phyloP scores from a whole-genome alignment of 2,797 vertebrate genomes.

The Lateolabrax maculatus region DNA sequence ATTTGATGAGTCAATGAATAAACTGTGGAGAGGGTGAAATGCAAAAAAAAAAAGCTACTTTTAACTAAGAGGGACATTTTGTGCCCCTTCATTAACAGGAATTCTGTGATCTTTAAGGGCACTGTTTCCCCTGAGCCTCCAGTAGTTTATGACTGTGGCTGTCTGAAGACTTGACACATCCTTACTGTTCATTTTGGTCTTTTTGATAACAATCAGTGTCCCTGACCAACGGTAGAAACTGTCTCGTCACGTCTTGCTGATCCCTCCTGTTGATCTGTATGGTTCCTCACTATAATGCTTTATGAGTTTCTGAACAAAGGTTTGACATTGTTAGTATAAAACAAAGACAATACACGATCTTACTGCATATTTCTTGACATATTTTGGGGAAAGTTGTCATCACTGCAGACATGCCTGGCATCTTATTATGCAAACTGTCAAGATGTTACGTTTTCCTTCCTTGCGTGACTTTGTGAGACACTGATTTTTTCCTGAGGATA shows the following conservation, averaged over 20 bases:
- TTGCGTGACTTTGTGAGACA: constrained; percentile 21
- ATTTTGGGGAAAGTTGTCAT: constrained; percentile 37
- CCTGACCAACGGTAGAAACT: neutral
- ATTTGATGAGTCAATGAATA: constrained; percentile 10
- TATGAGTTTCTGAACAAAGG: neutral
- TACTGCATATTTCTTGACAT: constrained; percentile 32
- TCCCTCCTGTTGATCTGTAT: neutral
- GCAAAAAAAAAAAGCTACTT: neutral
- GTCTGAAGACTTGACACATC: constrained; percentile 17
- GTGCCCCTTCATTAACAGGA: neutral
- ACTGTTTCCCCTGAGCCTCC: neutral
- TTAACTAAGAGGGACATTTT: constrained; percentile 9
- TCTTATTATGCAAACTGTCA: constrained; percentile 52
- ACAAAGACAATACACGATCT: neutral
- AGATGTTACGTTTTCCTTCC: constrained; percentile 3
- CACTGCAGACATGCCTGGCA: constrained; percentile 12
- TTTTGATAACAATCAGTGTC: constrained; percentile 4
- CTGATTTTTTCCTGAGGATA: neutral
- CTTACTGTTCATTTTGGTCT: neutral
- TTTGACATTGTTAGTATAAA: neutral
- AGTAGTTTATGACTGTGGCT: neutral
- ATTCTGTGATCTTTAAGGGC: constrained; percentile 22
- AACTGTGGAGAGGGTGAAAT: constrained; percentile 3
- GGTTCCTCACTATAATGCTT: neutral
- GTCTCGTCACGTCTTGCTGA: neutral